These are phyloP conservation scores for Felis catus DNA, from an alignment of 2,113 vertebrate genomes.

Conservation along the genomic window DNA sequence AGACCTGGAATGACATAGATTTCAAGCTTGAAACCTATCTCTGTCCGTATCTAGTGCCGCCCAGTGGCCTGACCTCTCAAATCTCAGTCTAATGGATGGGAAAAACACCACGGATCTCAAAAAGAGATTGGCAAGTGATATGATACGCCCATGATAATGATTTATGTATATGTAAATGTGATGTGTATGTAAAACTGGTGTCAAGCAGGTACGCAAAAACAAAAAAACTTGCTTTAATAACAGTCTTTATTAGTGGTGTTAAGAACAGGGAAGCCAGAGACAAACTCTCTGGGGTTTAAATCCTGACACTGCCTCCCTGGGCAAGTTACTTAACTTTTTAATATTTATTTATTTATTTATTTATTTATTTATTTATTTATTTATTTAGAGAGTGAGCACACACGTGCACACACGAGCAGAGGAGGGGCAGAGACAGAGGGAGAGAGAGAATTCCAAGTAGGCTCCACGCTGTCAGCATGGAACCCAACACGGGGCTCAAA, in stretches of 20 bases:
- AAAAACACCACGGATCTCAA: neutral
- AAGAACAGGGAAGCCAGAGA: slow-evolving; percentile 9
- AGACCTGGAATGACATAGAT: neutral
- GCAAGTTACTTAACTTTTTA: neutral
- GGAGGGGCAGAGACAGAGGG: no score
- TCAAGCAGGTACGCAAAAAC: neutral
- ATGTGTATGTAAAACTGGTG: neutral
- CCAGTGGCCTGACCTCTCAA: neutral
- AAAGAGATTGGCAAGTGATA: neutral
- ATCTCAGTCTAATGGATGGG: neutral
- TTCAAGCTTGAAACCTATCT: neutral
- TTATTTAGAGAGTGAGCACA: no score
- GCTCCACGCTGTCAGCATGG: no score
- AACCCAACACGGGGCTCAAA: no score
- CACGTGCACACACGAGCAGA: no score
- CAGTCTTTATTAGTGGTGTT: neutral
- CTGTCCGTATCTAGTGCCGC: neutral
- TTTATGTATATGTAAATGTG: neutral
- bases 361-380: no score
- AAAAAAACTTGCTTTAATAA: slow-evolving; percentile 42
- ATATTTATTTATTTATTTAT: no score
- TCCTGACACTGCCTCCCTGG: neutral
- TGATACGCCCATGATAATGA: neutral
- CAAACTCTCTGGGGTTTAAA: neutral
- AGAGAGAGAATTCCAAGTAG: no score